A percentile compares a stretch with the other conserved stretches of the same genome.
Conservation (phyloP, 1,140 invertebrate species). For the Anagrus nilaparvatae region DNA sequence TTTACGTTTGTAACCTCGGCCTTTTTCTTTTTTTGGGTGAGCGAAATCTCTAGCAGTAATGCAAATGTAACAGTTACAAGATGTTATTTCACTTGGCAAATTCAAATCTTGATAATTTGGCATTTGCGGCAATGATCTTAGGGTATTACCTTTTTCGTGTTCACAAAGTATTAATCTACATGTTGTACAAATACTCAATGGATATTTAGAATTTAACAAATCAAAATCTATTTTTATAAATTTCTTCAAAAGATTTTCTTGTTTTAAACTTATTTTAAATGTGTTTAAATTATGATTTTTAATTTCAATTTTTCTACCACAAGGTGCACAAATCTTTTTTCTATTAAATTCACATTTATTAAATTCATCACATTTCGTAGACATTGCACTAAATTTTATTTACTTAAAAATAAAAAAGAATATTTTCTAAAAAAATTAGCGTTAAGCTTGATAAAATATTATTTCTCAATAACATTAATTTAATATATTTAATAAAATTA, state of each 20-base stretch:
- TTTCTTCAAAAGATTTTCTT: neutral
- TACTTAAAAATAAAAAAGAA: no score
- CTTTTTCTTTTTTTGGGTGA: neutral
- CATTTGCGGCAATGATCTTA: slow-evolving; percentile 1
- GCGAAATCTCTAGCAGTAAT: neutral
- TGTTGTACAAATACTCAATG: neutral
- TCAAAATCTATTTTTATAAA: neutral
- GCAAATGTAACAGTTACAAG: slow-evolving; percentile 4
- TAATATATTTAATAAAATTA: no score
- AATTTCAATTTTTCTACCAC: slow-evolving; percentile 1
- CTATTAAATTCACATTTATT: neutral
- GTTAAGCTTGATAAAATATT: no score
- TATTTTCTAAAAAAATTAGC: no score
- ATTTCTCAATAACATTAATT: no score
- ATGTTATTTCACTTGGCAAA: neutral
- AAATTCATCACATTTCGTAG: no score
- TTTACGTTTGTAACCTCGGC: neutral
- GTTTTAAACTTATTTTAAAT: neutral
- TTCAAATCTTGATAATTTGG: slow-evolving; percentile 1
- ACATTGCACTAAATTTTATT: no score
- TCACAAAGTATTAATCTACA: no score
- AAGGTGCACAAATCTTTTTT: slow-evolving; percentile 2
- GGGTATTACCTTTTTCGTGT: neutral
- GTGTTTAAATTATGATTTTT: neutral
- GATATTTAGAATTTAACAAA: neutral